A percentile compares a stretch with the other conserved stretches of the same genome.
These are phyloP conservation scores for Paracentrotus lividus DNA, from an alignment of 53 echinoderm and acorn worm species.

Conservation along the genomic window DNA sequence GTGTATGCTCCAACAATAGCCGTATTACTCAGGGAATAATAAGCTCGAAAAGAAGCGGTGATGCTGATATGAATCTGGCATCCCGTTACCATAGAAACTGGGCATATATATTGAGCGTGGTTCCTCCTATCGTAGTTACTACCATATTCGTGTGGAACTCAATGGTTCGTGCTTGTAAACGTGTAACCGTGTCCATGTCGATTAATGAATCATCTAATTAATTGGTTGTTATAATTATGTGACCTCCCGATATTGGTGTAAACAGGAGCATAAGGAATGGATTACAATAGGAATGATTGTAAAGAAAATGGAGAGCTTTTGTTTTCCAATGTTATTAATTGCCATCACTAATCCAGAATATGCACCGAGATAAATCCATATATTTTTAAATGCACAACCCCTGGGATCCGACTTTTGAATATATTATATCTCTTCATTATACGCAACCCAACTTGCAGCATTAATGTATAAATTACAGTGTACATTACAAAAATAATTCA, in stretches of 20 bases:
- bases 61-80: not conserved
- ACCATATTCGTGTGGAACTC: not conserved
- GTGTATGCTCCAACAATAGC: not conserved
- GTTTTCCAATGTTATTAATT: too few relatives aligned
- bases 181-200: not conserved
- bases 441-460: too few relatives aligned
- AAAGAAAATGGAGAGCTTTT: too few relatives aligned
- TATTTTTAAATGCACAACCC: too few relatives aligned
- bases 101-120: not conserved
- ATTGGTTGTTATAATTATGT: not conserved
- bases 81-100: constrained; percentile 42
- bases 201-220: not conserved
- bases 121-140: not conserved
- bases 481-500: too few relatives aligned
- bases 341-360: not conserved
- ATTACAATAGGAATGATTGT: too few relatives aligned
- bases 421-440: too few relatives aligned
- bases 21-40: constrained; percentile 17
- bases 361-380: not conserved
- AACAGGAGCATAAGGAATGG: too few relatives aligned
- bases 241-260: too few relatives aligned
- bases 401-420: too few relatives aligned
- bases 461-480: too few relatives aligned
- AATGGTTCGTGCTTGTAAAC: too few relatives aligned
- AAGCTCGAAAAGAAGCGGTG: constrained; percentile 26